Evolutionary conservation across 1,140 invertebrate species (phyloP).

Genomic region (Panagrolaimus sp.): DNA sequence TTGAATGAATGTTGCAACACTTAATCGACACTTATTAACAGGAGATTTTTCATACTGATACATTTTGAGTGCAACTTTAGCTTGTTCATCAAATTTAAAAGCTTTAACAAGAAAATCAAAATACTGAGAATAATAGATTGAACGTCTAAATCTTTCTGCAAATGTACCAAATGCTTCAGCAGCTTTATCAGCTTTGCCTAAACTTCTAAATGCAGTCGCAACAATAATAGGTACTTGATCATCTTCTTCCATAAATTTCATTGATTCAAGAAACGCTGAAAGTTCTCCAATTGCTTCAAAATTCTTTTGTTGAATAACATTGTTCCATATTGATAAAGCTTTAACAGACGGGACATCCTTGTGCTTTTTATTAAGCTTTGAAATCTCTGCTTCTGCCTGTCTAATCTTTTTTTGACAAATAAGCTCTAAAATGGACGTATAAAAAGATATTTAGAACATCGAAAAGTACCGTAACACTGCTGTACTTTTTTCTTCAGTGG

Average conservation of each 20-base stretch:
- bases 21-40: too few species aligned
- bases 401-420: not conserved
- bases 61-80: too few species aligned
- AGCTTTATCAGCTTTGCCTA: not conserved
- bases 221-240: not conserved
- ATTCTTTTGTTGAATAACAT: not conserved
- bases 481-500: not conserved
- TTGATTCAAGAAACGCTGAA: not conserved
- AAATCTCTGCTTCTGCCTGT: not conserved
- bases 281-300: not conserved
- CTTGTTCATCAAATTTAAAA: too few species aligned
- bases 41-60: too few species aligned
- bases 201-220: not conserved
- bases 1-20: too few species aligned
- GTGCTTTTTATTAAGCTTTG: not conserved
- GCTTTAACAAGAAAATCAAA: too few species aligned
- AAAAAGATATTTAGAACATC: not conserved
- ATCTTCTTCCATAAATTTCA: not conserved
- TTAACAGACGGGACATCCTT: not conserved
- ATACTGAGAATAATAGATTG: too few species aligned
- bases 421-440: not conserved
- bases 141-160: too few species aligned
- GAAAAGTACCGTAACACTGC: not conserved
- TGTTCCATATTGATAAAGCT: not conserved
- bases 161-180: too few species aligned